A percentile compares a stretch with the other conserved stretches of the same genome.
phyloP scores from a whole-genome alignment of 2,113 vertebrate genomes.

The Vimba vimba region DNA sequence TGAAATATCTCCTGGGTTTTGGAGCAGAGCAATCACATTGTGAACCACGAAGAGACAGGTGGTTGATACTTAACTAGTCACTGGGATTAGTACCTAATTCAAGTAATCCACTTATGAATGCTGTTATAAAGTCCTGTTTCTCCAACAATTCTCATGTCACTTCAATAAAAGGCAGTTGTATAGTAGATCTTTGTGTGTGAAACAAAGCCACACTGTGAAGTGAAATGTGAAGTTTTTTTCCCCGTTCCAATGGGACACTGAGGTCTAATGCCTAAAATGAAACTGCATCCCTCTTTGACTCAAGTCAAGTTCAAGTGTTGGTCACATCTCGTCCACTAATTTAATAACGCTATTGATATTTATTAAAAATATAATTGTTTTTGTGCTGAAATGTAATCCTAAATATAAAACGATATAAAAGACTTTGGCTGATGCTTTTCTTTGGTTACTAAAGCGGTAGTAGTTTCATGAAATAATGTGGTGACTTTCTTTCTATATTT shows the following conservation, averaged over 20 bases:
- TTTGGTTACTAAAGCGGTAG: not conserved
- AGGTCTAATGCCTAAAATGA: not conserved
- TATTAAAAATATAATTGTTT: not conserved
- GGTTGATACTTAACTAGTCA: not conserved
- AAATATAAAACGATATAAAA: too few species aligned
- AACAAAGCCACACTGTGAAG: slow-evolving; percentile 18
- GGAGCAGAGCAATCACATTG: not conserved
- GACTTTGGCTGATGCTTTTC: not conserved
- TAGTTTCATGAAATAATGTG: not conserved
- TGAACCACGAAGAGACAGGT: not conserved
- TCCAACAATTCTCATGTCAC: not conserved
- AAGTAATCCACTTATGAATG: not conserved
- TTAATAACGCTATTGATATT: not conserved
- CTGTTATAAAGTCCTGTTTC: not conserved
- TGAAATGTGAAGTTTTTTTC: not conserved
- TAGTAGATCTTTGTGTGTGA: slow-evolving; percentile 6
- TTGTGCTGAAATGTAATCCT: not conserved
- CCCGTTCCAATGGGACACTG: not conserved
- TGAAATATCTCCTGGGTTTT: not conserved
- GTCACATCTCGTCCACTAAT: not conserved
- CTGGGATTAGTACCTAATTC: not conserved
- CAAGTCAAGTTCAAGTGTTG: not conserved
- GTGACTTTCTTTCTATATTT: slow-evolving; percentile 16
- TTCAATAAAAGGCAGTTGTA: not conserved
- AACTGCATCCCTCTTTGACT: not conserved